Conservation (phyloP, 2,797 vertebrate species). For the Enteromius radiatus region DNA sequence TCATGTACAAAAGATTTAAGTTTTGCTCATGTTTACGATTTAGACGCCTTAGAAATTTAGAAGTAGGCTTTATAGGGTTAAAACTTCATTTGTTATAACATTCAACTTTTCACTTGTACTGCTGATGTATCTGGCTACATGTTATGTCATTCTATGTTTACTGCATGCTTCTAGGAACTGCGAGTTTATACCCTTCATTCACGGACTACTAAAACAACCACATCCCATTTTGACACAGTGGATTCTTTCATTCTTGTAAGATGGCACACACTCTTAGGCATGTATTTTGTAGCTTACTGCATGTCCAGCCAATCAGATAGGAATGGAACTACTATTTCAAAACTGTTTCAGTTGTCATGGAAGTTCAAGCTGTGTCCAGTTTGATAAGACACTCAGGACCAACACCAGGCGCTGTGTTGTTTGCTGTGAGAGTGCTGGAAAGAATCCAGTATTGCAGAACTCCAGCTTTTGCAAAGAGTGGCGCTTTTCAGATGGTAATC, state of each 20-base stretch:
- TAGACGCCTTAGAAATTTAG: background rate
- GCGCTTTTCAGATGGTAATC: conserved; percentile 76
- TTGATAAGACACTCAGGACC: conserved; percentile 62
- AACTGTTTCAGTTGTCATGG: conserved; percentile 56
- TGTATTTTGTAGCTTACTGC: conserved; percentile 63
- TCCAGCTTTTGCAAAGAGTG: conserved; percentile 45
- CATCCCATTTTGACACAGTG: conserved; percentile 53
- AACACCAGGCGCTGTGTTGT: conserved; percentile 45
- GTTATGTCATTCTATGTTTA: background rate
- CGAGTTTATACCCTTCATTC: background rate
- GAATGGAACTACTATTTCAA: conserved; percentile 25
- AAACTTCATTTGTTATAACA: background rate
- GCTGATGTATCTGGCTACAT: background rate
- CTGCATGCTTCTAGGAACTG: background rate
- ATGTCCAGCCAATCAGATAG: conserved; percentile 63
- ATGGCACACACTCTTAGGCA: conserved; percentile 55
- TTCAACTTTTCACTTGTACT: background rate
- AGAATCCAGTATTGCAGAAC: conserved; percentile 45
- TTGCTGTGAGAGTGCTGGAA: conserved; percentile 55
- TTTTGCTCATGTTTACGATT: background rate
- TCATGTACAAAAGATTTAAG: background rate
- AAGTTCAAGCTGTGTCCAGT: conserved; percentile 55
- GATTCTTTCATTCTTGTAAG: conserved; percentile 50
- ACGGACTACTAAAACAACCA: conserved; percentile 38
- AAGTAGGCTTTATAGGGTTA: background rate